Percentiles rank a stretch among this genome's conserved stretches.
Evolutionary conservation across 2,113 vertebrate genomes (phyloP).

Genomic region (Collichthys lucidus): DNA sequence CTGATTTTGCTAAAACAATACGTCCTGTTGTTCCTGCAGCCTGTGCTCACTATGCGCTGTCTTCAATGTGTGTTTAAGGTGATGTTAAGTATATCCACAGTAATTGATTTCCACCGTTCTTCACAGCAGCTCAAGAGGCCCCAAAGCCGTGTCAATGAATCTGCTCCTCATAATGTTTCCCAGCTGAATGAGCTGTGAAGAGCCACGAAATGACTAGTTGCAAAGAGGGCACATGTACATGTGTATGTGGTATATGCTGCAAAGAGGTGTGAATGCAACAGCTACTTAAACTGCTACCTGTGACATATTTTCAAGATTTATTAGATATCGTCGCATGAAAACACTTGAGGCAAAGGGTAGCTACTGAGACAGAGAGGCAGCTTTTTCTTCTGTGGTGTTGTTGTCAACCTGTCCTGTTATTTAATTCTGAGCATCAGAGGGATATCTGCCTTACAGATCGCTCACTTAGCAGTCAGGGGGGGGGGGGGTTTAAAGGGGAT

Average conservation of each 20-base stretch:
- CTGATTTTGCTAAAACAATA: conserved; percentile 21
- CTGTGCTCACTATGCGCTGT: background rate
- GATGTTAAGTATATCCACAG: conserved; percentile 32
- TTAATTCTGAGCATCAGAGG: conserved; percentile 32
- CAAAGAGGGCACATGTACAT: background rate
- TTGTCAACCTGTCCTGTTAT: conserved; percentile 34
- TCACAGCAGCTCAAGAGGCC: conserved; percentile 31
- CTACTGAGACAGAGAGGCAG: background rate
- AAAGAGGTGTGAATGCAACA: background rate
- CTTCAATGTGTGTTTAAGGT: conserved; percentile 18
- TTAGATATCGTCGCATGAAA: background rate
- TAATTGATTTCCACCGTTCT: conserved; percentile 45
- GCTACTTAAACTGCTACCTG: background rate
- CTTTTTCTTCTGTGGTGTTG: conserved; percentile 9
- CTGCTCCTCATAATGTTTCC: conserved; percentile 29
- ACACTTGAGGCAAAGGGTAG: background rate
- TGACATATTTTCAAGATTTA: conserved; percentile 7
- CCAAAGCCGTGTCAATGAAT: conserved; percentile 11
- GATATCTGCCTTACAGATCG: conserved; percentile 53
- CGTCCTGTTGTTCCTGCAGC: conserved; percentile 25
- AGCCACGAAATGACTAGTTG: conserved; percentile 6
- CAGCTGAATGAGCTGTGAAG: conserved; percentile 38
- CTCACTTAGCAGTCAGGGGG: conserved; percentile 37
- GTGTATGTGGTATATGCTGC: background rate
- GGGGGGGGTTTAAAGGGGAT: conserved; percentile 23